Evolutionary conservation across 2,888 invertebrate genomes (phyloP).

Genomic region (Ophion slaviceki): DNA sequence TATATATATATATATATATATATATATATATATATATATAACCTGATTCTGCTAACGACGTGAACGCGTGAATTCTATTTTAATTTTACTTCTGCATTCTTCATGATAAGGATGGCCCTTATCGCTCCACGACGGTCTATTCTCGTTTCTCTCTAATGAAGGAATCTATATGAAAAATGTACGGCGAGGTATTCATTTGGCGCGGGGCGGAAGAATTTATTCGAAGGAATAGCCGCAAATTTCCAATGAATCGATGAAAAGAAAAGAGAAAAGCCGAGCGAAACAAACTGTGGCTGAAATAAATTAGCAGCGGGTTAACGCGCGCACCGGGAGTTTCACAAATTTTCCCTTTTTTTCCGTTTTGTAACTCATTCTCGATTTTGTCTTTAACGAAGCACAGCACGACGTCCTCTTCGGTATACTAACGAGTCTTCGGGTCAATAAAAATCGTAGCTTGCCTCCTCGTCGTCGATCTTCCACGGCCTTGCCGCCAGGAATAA

Average conservation of each 20-base stretch:
- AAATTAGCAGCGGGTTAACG: slow-evolving; percentile 65
- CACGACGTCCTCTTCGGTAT: slow-evolving; percentile 60
- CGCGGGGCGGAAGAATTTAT: slow-evolving; percentile 3
- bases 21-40: not conserved
- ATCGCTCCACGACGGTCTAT: slow-evolving; percentile 4
- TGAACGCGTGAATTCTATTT: not conserved
- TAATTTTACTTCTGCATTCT: slow-evolving; percentile 4
- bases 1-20: not conserved
- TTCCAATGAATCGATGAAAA: slow-evolving; percentile 59
- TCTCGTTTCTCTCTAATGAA: slow-evolving; percentile 7
- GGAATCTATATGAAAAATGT: slow-evolving; percentile 33
- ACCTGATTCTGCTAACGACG: not conserved
- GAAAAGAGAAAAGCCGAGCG: slow-evolving; percentile 40
- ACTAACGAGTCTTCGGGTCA: slow-evolving; percentile 66
- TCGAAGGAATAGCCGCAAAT: slow-evolving; percentile 28
- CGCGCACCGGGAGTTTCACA: slow-evolving; percentile 49
- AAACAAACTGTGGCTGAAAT: slow-evolving; percentile 63
- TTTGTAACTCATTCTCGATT: slow-evolving; percentile 51
- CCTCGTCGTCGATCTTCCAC: slow-evolving; percentile 59
- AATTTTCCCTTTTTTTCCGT: slow-evolving; percentile 36
- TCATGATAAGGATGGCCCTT: not conserved
- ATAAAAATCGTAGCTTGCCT: slow-evolving; percentile 62
- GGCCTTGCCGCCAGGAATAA: slow-evolving; percentile 60
- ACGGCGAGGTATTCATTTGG: not conserved
- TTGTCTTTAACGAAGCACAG: slow-evolving; percentile 63